These are phyloP conservation scores for Pipistrellus nathusii DNA, from an alignment of 2,797 vertebrate species.

Conservation along the genomic window DNA sequence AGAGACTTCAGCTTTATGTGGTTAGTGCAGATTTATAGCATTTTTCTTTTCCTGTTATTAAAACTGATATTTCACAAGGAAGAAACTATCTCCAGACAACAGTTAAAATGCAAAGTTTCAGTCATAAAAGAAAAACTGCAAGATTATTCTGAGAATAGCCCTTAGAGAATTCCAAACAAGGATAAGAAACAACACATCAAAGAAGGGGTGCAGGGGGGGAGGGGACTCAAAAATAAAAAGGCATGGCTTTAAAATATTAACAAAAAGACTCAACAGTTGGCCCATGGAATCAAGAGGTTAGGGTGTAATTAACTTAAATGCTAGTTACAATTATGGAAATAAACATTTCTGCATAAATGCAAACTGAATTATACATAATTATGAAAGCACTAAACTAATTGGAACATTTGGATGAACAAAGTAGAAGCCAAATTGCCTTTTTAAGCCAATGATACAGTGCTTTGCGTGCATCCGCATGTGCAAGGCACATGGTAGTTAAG, in stretches of 20 bases:
- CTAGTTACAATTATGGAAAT: constrained; percentile 90
- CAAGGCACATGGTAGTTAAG: constrained; percentile 1
- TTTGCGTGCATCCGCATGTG: background rate
- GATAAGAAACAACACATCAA: constrained; percentile 96
- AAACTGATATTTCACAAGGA: constrained; percentile 96
- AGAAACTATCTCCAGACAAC: constrained; percentile 95
- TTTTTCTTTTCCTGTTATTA: constrained; percentile 95
- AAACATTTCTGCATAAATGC: constrained; percentile 85
- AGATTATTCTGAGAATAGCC: constrained; percentile 93
- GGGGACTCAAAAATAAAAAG: constrained; percentile 85
- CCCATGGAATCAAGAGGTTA: constrained; percentile 91
- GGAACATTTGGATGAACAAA: constrained; percentile 80
- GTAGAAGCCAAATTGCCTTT: constrained; percentile 78
- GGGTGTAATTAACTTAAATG: constrained; percentile 91
- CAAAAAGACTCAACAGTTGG: constrained; percentile 92
- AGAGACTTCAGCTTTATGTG: constrained; percentile 94
- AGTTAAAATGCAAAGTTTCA: constrained; percentile 97
- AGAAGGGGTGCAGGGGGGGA: constrained; percentile 77
- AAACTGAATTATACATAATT: constrained; percentile 85
- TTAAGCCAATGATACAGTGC: constrained; percentile 38
- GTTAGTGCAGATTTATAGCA: constrained; percentile 95
- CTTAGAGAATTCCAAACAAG: constrained; percentile 90
- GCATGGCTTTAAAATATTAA: constrained; percentile 93
- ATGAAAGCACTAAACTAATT: constrained; percentile 85
- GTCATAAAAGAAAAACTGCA: constrained; percentile 94